These are phyloP conservation scores for Nomada fabriciana DNA, from an alignment of 2,888 invertebrate genomes.

Conservation along the genomic window DNA sequence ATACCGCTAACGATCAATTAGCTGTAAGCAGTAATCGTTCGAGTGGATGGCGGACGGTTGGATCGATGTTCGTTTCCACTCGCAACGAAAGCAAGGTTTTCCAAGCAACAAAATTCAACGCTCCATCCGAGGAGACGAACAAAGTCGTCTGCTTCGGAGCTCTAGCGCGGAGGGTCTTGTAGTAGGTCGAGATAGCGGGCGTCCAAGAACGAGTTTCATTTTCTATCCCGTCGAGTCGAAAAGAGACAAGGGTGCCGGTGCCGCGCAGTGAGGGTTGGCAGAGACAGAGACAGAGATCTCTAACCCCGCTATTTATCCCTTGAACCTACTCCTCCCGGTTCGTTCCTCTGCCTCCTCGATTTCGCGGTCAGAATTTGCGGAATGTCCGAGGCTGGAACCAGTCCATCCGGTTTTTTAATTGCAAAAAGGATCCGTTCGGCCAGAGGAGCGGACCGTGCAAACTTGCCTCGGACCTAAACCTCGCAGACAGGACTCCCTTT, in stretches of 20 bases:
- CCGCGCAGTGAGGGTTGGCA: background rate
- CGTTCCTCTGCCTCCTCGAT: slow-evolving; percentile 75
- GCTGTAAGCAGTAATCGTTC: slow-evolving; percentile 46
- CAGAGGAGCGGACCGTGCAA: slow-evolving; percentile 52
- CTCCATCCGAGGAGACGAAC: background rate
- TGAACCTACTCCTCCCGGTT: slow-evolving; percentile 49
- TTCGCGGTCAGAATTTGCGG: slow-evolving; percentile 83
- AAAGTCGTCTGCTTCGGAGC: background rate
- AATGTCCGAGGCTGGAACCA: slow-evolving; percentile 83
- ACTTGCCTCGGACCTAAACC: slow-evolving; percentile 61
- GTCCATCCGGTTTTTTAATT: slow-evolving; percentile 84
- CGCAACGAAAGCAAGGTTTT: background rate
- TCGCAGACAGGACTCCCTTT: slow-evolving; percentile 51
- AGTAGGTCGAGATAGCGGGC: slow-evolving; percentile 60
- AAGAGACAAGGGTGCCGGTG: background rate
- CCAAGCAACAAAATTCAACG: background rate
- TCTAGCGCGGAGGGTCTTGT: slow-evolving; percentile 37
- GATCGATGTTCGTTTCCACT: background rate
- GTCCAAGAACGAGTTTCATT: slow-evolving; percentile 70
- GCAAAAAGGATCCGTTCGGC: slow-evolving; percentile 81
- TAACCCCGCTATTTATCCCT: slow-evolving; percentile 76
- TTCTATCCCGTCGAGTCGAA: slow-evolving; percentile 56
- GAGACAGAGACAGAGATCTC: slow-evolving; percentile 44
- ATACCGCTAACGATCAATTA: slow-evolving; percentile 65
- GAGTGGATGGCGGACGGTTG: background rate